phyloP scores from a whole-genome alignment of 53 echinoderm and acorn worm species.

The Temnopleurus reevesii region DNA sequence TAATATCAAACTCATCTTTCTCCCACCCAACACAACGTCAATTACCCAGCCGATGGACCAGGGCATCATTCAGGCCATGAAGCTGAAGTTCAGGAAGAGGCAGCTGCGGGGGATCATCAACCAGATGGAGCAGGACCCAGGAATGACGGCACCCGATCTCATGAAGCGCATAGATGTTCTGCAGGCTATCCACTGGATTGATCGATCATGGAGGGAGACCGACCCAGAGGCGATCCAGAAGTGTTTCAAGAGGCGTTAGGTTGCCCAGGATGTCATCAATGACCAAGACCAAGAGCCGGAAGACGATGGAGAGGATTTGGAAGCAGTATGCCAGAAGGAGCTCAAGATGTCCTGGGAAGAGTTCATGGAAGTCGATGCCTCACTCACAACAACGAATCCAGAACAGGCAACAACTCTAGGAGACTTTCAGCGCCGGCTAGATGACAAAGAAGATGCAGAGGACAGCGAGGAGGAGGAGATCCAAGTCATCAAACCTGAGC shows the following conservation, averaged over 20 bases:
- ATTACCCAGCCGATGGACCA: slow-evolving; percentile 64
- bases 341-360: not conserved
- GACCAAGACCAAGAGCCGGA: not conserved
- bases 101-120: slow-evolving; percentile 29
- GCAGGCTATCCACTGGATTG: slow-evolving; percentile 48
- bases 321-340: not conserved
- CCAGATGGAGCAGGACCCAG: slow-evolving; percentile 13
- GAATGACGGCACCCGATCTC: slow-evolving; percentile 18
- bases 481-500: not conserved
- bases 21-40: slow-evolving; percentile 56
- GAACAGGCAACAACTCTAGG: not conserved
- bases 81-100: slow-evolving; percentile 48
- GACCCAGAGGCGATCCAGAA: slow-evolving; percentile 39
- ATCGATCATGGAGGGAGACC: slow-evolving; percentile 53
- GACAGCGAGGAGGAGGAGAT: not conserved
- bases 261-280: not conserved
- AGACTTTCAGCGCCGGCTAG: not conserved
- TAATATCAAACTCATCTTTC: slow-evolving; percentile 52
- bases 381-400: not conserved
- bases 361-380: not conserved
- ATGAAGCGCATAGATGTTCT: slow-evolving; percentile 51
- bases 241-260: slow-evolving; percentile 42
- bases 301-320: not conserved
- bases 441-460: not conserved
- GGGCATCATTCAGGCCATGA: slow-evolving; percentile 61